These are phyloP conservation scores for Daktulosphaira vitifoliae DNA, from an alignment of 1,140 invertebrate genomes.

Conservation along the genomic window DNA sequence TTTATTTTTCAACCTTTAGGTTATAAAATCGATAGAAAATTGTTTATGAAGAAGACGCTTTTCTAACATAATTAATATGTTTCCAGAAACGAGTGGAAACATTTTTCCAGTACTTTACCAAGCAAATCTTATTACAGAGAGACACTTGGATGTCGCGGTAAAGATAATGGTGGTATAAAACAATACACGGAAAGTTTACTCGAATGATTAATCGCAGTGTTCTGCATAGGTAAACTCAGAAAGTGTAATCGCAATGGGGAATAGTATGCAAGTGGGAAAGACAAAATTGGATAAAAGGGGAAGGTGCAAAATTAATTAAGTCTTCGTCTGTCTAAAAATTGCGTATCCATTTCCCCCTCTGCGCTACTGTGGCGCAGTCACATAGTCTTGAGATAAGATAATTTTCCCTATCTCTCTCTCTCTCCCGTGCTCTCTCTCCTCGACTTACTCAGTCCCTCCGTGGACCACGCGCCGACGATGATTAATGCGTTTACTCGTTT, in stretches of 20 bases:
- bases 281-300: no score
- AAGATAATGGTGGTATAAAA: no score
- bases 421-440: background rate
- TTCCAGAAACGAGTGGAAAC: no score
- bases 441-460: background rate
- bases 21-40: no score
- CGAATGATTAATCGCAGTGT: constrained; percentile 17
- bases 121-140: no score
- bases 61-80: no score
- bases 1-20: no score
- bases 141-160: no score
- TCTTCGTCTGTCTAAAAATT: constrained; percentile 29
- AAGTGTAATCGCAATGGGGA: background rate
- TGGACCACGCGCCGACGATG: background rate
- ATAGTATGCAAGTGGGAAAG: background rate
- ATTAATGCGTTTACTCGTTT: constrained; percentile 26
- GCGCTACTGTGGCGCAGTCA: background rate
- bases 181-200: background rate
- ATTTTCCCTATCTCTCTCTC: background rate
- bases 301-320: constrained; percentile 24
- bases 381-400: background rate
- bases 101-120: no score
- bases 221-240: constrained; percentile 12
- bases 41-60: no score
- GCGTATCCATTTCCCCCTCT: background rate